phyloP scores from a whole-genome alignment of 2,797 vertebrate species.

The Mormyrus hasselquistii region DNA sequence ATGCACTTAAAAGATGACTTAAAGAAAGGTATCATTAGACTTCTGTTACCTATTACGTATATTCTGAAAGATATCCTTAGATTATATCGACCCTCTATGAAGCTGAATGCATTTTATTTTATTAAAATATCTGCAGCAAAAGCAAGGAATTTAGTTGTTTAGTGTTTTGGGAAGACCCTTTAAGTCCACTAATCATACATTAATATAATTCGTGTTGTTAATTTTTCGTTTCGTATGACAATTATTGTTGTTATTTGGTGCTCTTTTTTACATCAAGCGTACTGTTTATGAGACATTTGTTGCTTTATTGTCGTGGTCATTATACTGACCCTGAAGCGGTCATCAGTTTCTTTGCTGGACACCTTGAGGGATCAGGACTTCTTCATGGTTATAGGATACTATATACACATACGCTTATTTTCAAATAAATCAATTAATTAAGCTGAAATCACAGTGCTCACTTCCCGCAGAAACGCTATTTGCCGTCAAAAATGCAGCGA shows the following conservation, averaged over 20 bases:
- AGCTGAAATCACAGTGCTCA: background rate
- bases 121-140: background rate
- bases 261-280: background rate
- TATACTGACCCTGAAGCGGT: background rate
- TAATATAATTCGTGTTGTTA: background rate
- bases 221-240: background rate
- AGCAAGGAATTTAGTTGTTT: background rate
- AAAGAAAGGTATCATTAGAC: background rate
- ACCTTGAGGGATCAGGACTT: background rate
- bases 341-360: background rate
- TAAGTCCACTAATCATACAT: background rate
- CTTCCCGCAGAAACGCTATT: background rate
- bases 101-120: background rate
- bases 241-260: background rate
- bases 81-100: slow-evolving; percentile 3
- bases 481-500: background rate
- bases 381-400: background rate
- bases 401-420: background rate
- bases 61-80: background rate
- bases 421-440: background rate
- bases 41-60: background rate
- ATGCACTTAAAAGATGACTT: background rate
- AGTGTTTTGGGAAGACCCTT: background rate
- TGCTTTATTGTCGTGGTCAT: background rate
- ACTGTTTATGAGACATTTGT: background rate